Base-by-base conservation (phyloP, 2,113 vertebrate genomes). In the Oncorhynchus nerka region DNA sequence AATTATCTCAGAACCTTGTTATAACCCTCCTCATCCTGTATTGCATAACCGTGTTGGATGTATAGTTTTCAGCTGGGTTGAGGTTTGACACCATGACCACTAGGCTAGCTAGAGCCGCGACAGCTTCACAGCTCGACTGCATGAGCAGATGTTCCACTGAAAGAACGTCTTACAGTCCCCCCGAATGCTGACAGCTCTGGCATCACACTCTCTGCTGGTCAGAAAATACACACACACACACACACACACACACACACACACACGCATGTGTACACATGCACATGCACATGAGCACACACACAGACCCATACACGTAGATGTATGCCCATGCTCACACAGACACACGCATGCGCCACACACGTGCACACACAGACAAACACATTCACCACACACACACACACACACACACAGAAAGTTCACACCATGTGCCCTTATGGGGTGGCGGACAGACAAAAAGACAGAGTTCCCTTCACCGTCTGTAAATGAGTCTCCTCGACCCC, bases 91-190 rank as follows among this genome's bases (percentile, higher is more conserved):
- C 67, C 30, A 34, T 68, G 67, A 45, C 67, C 67, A 15, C 32
- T 68, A 45, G 26, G 26, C 11, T n/a, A 15, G 5, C 71, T 34
- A 57, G 1, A 57, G 28, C 20, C n/a, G 12, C 76, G 20, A 59
- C 20, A 68, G 64, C 51, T 68, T 83, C 75, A 78, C 51, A 30
- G 75, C 75, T 76, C 15, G 20, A 80, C 82, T 74, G 79, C 67
- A 59, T 68, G 81, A 83, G 75, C 85, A 85, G 85, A 90, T 91
- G 87, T 84, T 88, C 61, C 45, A 20, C 75, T 66, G 80, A 70
- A 62, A 24, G 49, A 28, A 74, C 19, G 8, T 62, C n/a, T 62
- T 62, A 32, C 26, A 68, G 28, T 19, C 66, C 9, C 28, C 8
- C 67, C 28, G 30, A 16, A 16, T 20, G 67, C 15, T 49, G 24